Evolutionary conservation across 2,888 invertebrate species (phyloP).

Genomic region (Cyclophora albipunctata): DNA sequence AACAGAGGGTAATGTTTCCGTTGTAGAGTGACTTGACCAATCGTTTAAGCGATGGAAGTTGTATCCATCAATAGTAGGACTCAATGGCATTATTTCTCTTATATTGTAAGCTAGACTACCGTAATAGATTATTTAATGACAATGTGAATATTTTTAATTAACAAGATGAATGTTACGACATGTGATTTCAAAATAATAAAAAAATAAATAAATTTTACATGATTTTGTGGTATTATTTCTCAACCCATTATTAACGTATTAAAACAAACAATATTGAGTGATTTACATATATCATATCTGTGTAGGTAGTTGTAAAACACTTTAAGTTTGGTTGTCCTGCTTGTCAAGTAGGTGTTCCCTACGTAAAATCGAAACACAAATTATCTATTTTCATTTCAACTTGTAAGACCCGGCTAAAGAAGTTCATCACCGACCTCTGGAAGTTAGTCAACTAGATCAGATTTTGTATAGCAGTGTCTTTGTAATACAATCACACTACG

Average conservation of each 20-base stretch:
- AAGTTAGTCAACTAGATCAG: too few relatives aligned
- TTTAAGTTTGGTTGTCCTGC: neutral
- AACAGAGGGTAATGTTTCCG: conserved; percentile 56
- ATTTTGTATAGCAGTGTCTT: too few relatives aligned
- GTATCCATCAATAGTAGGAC: conserved; percentile 56
- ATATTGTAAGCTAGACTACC: conserved; percentile 73
- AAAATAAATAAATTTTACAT: conserved; percentile 78
- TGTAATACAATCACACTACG: too few relatives aligned
- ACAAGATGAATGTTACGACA: conserved; percentile 78
- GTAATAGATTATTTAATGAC: conserved; percentile 78
- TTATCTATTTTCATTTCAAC: too few relatives aligned
- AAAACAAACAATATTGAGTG: neutral
- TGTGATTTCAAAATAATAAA: conserved; percentile 79
- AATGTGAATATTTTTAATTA: conserved; percentile 81
- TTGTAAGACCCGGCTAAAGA: too few relatives aligned
- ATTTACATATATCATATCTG: neutral
- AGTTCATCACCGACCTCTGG: too few relatives aligned
- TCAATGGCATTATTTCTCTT: conserved; percentile 74
- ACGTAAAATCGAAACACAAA: too few relatives aligned
- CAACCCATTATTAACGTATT: neutral
- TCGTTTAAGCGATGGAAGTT: conserved; percentile 54
- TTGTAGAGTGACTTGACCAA: conserved; percentile 71
- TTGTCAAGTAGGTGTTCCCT: too few relatives aligned
- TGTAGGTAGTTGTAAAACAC: neutral
- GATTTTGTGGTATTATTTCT: conserved; percentile 36